Base-by-base conservation (phyloP, 2,113 vertebrate species). In the Mormyrus iriodes region DNA sequence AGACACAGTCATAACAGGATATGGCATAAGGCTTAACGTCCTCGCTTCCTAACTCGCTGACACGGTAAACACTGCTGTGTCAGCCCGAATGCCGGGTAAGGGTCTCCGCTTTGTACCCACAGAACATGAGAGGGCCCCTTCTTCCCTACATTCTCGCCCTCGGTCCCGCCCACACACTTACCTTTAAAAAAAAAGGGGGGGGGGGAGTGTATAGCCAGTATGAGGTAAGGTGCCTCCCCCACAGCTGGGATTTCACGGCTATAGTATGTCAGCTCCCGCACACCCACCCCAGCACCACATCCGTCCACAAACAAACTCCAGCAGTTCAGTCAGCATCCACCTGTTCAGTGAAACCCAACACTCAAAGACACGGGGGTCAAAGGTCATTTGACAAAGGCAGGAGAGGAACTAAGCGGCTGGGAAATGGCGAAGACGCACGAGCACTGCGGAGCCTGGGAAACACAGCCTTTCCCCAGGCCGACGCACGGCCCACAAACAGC, bases 321-420 rank as follows among this genome's bases (percentile, higher is more conserved):
- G 90, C 9, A 24, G 92, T 65, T 58, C 90, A 88, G 90, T 90
- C 90, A 92, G 90, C 4, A 12, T 91, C 88, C 92, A 93, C 92
- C 94, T 95, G 94, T 94, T 94, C 88, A 27, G 88, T 92, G 93
- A 94, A 95, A 95, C 89, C 17, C 91, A 89, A 94, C 90, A 90
- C 90, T 55, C 88, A 90, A 84, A 89, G 93, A 93, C 91, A 91
- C 89, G 65, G 87, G 90, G 91, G 92, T 94, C 92, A 92, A 65
- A 91, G 92, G 92, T 90, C 90, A 92, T 89, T 92, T 89, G 91
- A 92, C 92, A 93, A 93, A 94, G 90, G 76, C 88, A 91, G 44
- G 58, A 86, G 89, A 90, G 5, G 17, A 83, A 39, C 12, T 5
- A 27, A 86, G 58, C 35, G 48, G 65, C 91, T 92, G 86, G 89